Percentiles rank a stretch among this genome's conserved stretches.
Evolutionary conservation across 2,113 vertebrate species (phyloP).

Genomic region (Malurus cyaneus): DNA sequence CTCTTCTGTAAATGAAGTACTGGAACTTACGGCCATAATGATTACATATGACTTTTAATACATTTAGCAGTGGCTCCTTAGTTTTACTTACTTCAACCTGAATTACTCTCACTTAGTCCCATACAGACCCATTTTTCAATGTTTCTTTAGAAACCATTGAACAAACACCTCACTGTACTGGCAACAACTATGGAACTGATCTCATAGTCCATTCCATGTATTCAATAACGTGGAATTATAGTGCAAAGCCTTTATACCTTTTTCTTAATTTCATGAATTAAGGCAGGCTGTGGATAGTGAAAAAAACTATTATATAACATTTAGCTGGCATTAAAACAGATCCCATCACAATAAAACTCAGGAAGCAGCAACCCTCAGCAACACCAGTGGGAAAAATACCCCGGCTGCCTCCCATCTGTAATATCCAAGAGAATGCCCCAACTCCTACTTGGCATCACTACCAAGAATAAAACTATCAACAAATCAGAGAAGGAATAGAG

Average conservation of each 20-base stretch:
- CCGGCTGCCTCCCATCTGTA: not conserved
- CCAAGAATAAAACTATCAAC: not conserved
- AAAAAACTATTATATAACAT: not conserved
- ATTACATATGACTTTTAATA: not conserved
- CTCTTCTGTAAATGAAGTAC: not conserved
- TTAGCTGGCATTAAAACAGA: not conserved
- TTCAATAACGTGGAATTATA: not conserved
- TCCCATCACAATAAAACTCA: not conserved
- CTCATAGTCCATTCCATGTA: not conserved
- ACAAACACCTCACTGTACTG: slow-evolving; percentile 11
- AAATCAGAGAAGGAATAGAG: not conserved
- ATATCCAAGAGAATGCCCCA: not conserved
- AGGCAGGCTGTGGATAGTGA: slow-evolving; percentile 3
- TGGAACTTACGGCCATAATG: not conserved
- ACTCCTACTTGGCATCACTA: not conserved
- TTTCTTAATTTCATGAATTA: slow-evolving; percentile 35
- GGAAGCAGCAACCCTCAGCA: not conserved
- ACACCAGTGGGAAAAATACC: not conserved
- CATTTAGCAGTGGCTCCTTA: not conserved
- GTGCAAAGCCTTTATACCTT: not conserved
- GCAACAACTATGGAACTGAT: not conserved
- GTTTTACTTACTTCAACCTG: not conserved
- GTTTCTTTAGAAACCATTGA: slow-evolving; percentile 37
- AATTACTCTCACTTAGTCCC: not conserved
- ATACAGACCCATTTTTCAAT: not conserved